Conservation (phyloP, 1,140 invertebrate species). For the Eueides isabella region DNA sequence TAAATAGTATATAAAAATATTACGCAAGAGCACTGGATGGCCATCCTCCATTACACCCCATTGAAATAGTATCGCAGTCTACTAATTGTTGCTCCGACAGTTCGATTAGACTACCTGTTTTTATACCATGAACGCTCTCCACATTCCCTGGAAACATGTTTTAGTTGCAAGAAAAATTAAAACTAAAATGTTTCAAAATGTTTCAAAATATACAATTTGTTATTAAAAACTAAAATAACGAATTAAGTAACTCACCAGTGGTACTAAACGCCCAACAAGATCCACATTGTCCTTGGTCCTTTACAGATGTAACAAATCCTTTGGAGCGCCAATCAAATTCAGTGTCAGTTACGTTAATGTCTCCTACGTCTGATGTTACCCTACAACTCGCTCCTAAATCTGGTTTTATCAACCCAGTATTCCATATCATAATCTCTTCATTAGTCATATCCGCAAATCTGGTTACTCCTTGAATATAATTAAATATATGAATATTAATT, state of each 20-base stretch:
- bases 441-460: slow-evolving; percentile 32
- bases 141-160: slow-evolving; percentile 23
- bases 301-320: slow-evolving; percentile 30
- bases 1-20: slow-evolving; percentile 4
- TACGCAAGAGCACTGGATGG: neutral
- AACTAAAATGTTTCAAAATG: too few species aligned
- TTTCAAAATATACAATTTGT: too few species aligned
- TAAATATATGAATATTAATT: neutral
- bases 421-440: slow-evolving; percentile 18
- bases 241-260: slow-evolving; percentile 25
- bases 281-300: slow-evolving; percentile 32
- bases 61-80: slow-evolving; percentile 17
- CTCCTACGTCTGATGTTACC: neutral
- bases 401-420: slow-evolving; percentile 14
- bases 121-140: slow-evolving; percentile 33
- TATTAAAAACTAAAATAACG: too few species aligned
- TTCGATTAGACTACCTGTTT: slow-evolving; percentile 5
- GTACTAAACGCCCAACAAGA: slow-evolving; percentile 45
- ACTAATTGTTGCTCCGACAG: slow-evolving; percentile 38
- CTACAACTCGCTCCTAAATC: neutral
- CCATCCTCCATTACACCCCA: neutral
- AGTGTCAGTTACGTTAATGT: neutral
- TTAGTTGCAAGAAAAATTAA: neutral
- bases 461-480: slow-evolving; percentile 28
- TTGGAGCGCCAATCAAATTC: slow-evolving; percentile 37